phyloP scores from a whole-genome alignment of 2,888 invertebrate species.

The Megaustenia siamemsis region DNA sequence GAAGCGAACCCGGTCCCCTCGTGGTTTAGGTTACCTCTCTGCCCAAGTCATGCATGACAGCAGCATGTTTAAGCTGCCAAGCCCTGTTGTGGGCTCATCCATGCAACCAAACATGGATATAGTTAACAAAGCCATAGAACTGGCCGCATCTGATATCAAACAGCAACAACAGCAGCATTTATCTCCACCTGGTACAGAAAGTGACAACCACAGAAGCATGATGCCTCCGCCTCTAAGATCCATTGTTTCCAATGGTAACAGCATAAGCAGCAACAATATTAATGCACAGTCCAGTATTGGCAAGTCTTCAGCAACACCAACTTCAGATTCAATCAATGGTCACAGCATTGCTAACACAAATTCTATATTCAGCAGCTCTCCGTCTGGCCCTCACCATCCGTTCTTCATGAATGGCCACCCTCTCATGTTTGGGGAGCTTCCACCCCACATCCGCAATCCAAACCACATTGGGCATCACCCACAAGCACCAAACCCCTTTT shows the following conservation, averaged over 20 bases:
- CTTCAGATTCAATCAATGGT: conserved; percentile 29
- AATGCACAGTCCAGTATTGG: conserved; percentile 55
- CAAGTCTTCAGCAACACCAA: conserved; percentile 41
- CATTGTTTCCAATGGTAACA: conserved; percentile 14
- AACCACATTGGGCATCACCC: conserved; percentile 59
- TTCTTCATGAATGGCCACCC: conserved; percentile 57
- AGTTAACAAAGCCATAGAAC: conserved; percentile 55
- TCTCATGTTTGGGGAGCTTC: conserved; percentile 50
- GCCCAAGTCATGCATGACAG: conserved; percentile 67
- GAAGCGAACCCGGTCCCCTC: conserved; percentile 75
- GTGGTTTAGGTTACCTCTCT: conserved; percentile 74
- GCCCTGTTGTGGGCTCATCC: conserved; percentile 47
- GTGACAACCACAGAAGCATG: not conserved
- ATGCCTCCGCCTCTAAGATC: conserved; percentile 41
- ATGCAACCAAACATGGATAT: conserved; percentile 54
- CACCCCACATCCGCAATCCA: conserved; percentile 51
- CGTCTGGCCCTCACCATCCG: conserved; percentile 53
- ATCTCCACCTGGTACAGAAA: conserved; percentile 25
- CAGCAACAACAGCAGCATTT: conserved; percentile 32
- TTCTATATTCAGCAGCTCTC: conserved; percentile 47
- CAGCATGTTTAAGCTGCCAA: conserved; percentile 68
- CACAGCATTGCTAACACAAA: conserved; percentile 36
- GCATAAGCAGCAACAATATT: conserved; percentile 55
- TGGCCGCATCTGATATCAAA: conserved; percentile 42
- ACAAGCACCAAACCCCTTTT: conserved; percentile 54